phyloP scores from a whole-genome alignment of 23 tunicate species.

The Trididemnum miniatum region DNA sequence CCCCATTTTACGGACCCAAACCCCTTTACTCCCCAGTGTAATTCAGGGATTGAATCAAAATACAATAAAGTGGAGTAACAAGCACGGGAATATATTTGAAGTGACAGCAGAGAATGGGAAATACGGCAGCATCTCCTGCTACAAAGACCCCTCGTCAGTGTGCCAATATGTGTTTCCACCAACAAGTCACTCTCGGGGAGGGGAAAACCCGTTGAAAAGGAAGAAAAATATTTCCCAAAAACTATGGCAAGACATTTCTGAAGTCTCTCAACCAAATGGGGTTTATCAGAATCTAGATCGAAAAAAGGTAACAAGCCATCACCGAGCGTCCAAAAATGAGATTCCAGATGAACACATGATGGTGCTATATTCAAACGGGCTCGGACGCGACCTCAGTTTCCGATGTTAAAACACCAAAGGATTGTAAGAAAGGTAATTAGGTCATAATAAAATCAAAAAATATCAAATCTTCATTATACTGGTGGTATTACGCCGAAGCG shows the following conservation, averaged over 20 bases:
- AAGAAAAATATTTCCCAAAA: neutral
- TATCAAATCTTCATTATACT: too few relatives aligned
- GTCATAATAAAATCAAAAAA: too few relatives aligned
- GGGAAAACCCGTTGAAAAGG: neutral
- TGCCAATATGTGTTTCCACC: neutral
- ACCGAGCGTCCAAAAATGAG: neutral
- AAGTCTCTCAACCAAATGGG: neutral
- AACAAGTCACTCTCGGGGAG: neutral
- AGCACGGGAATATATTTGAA: conserved; percentile 47
- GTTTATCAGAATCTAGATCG: neutral
- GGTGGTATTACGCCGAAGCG: too few relatives aligned
- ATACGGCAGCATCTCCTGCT: conserved; percentile 50
- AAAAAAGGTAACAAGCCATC: neutral
- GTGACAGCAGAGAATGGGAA: conserved; percentile 47
- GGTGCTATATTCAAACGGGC: conserved; percentile 38
- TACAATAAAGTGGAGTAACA: conserved; percentile 53
- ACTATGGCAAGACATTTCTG: conserved; percentile 17
- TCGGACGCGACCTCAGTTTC: conserved; percentile 24
- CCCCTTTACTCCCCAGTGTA: conserved; percentile 19
- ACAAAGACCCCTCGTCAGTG: conserved; percentile 26
- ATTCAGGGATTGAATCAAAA: conserved; percentile 19
- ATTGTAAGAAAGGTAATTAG: too few relatives aligned
- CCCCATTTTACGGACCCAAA: neutral
- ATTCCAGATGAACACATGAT: neutral
- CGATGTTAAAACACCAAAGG: too few relatives aligned